Evolutionary conservation across 2,888 invertebrate species (phyloP).

Genomic region (Blera fallax): DNA sequence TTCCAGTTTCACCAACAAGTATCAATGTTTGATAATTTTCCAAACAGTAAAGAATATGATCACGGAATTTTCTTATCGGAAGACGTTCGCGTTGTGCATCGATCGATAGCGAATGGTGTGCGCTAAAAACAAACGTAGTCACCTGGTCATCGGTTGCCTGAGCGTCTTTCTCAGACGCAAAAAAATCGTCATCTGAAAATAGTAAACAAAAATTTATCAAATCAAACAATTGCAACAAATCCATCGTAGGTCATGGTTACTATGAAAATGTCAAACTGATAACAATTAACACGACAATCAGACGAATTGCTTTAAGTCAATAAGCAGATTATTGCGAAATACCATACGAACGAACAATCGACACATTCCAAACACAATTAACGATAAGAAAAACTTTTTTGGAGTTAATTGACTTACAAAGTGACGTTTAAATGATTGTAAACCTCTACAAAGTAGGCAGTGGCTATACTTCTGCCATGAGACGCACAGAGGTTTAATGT

Average conservation of each 20-base stretch:
- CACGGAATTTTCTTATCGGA: constrained; percentile 92
- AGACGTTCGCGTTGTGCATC: constrained; percentile 92
- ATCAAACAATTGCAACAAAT: neutral
- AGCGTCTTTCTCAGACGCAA: constrained; percentile 76
- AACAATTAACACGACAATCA: neutral
- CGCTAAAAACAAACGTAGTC: constrained; percentile 91
- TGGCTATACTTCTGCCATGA: too few species aligned
- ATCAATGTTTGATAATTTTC: constrained; percentile 95
- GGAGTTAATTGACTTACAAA: neutral
- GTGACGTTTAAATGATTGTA: neutral
- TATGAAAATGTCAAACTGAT: neutral
- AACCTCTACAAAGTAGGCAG: too few species aligned
- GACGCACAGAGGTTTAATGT: too few species aligned
- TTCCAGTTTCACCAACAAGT: constrained; percentile 96
- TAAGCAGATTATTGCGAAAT: constrained; percentile 1
- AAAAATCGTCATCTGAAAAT: constrained; percentile 69
- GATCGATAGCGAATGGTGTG: constrained; percentile 90
- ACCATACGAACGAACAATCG: neutral
- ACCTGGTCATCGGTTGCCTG: constrained; percentile 76
- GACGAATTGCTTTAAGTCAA: neutral
- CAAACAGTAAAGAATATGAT: constrained; percentile 93
- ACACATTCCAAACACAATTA: constrained; percentile 10
- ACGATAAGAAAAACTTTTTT: neutral
- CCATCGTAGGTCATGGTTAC: neutral
- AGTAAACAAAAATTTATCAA: neutral